Evolutionary conservation across 92 coral and sea anemone genomes (phyloP).

Genomic region (Hydrozoanthus gracilis): DNA sequence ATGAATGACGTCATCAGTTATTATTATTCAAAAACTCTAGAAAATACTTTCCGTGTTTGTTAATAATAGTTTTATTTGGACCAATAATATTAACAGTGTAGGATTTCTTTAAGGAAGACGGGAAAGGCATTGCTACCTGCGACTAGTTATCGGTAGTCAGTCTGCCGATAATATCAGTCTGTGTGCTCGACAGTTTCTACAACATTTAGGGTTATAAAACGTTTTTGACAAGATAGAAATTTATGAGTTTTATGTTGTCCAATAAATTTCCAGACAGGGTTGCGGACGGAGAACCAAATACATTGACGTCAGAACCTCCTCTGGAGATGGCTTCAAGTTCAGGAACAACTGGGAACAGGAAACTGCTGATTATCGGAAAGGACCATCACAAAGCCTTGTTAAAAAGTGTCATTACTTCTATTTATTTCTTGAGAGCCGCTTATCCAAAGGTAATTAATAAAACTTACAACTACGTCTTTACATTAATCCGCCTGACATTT

Average conservation of each 20-base stretch:
- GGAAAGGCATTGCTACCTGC: background rate
- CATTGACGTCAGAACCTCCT: background rate
- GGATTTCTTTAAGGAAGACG: background rate
- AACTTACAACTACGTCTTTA: background rate
- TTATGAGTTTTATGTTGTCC: background rate
- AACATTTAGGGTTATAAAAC: background rate
- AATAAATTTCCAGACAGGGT: background rate
- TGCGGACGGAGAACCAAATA: background rate
- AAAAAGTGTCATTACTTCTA: background rate
- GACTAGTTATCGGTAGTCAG: background rate
- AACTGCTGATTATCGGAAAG: slow-evolving; percentile 1
- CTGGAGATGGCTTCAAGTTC: background rate
- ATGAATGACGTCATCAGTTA: too few relatives aligned
- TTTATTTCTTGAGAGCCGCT: background rate
- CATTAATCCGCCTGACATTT: background rate
- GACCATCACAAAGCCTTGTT: background rate
- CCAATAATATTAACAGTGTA: too few relatives aligned
- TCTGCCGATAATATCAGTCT: background rate
- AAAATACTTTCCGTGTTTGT: too few relatives aligned
- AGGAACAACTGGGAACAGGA: background rate
- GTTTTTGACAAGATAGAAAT: background rate
- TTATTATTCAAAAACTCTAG: too few relatives aligned
- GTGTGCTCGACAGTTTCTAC: slow-evolving; percentile 1
- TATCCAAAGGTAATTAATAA: background rate
- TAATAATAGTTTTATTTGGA: too few relatives aligned